Conservation (phyloP, 2,888 invertebrate species). For the Flabesymbios commensalis region DNA sequence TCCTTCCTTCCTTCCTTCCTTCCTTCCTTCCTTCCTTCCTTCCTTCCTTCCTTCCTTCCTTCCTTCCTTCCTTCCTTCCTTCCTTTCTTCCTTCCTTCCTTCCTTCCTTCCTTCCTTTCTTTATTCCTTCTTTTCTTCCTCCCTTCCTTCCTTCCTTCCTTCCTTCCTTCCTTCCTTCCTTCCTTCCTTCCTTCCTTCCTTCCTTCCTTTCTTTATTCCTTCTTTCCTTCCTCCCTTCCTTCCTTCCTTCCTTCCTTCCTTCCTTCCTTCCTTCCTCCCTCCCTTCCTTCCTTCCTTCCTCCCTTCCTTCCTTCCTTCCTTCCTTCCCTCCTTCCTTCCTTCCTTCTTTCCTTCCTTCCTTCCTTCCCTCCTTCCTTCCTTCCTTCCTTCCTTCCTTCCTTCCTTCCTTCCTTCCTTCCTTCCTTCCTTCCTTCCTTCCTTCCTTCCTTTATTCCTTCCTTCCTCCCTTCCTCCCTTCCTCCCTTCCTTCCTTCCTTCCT, state of each 20-base stretch:
- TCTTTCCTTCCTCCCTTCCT: not conserved
- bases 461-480: constrained; percentile 2
- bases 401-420: not conserved
- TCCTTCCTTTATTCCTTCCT: constrained; percentile 1
- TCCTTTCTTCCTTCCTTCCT: not conserved
- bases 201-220: not conserved
- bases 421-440: not conserved
- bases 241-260: not conserved
- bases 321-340: not conserved
- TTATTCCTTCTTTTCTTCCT: too few species aligned
- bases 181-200: not conserved
- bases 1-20: constrained; percentile 53
- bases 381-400: not conserved
- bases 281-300: not conserved
- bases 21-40: constrained; percentile 60
- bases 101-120: not conserved
- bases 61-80: not conserved
- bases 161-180: not conserved
- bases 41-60: constrained; percentile 3
- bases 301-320: not conserved
- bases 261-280: not conserved
- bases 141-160: not conserved
- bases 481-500: not conserved
- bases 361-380: not conserved
- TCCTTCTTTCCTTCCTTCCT: not conserved